Evolutionary conservation across 2,888 invertebrate genomes (phyloP).

Genomic region (Andrena hattorfiana): DNA sequence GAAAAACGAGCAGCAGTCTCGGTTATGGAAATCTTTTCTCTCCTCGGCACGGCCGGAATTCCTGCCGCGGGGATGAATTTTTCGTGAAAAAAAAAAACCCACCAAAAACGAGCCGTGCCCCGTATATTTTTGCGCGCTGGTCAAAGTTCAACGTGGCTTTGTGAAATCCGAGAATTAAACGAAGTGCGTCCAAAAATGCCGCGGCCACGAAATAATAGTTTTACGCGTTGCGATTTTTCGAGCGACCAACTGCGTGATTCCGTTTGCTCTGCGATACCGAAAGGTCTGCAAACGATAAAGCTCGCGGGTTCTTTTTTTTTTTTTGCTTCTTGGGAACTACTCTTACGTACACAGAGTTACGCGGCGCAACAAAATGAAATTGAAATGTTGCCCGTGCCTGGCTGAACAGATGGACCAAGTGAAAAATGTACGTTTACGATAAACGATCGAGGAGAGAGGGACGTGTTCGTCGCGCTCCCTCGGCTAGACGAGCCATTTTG

Average conservation of each 20-base stretch:
- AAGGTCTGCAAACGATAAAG: neutral
- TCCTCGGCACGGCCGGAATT: neutral
- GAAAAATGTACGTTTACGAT: neutral
- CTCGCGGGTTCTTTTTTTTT: neutral
- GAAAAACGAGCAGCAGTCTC: conserved; percentile 9
- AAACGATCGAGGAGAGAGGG: neutral
- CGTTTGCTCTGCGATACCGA: neutral
- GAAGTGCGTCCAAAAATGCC: conserved; percentile 37
- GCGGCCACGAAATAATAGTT: conserved; percentile 2
- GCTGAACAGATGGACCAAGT: neutral
- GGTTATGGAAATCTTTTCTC: neutral
- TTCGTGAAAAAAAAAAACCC: neutral
- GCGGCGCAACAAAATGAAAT: neutral
- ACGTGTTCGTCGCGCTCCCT: neutral
- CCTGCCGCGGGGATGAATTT: neutral
- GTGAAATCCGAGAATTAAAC: conserved; percentile 51
- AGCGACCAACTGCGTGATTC: neutral
- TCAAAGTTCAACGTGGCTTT: conserved; percentile 45
- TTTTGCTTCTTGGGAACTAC: neutral
- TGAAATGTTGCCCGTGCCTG: neutral
- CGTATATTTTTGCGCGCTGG: neutral
- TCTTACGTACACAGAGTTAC: neutral
- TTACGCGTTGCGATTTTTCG: conserved; percentile 21
- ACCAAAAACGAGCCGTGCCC: no score
- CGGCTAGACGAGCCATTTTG: conserved; percentile 22